Evolutionary conservation across 2,113 vertebrate species (phyloP), one percentile per base, ranked within the genome.

Genomic region (Engystomops pustulosus): DNA sequence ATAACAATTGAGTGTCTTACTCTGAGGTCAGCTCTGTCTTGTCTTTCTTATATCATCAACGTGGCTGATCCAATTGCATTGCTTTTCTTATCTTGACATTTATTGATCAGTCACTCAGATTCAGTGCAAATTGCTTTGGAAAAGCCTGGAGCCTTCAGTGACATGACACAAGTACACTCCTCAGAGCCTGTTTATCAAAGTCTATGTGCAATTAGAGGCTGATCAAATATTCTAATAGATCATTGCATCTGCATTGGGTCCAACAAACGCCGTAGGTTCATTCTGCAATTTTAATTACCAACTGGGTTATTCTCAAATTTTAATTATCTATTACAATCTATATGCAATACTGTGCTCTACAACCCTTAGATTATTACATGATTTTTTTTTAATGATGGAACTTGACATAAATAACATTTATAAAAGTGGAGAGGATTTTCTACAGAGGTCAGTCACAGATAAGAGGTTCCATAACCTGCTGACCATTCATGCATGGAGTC

Each of bases 51-150:
- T 77, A 77, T 84, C 82, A 69, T 84, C 72, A 53, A 55, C 49
- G 45, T 77, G 23, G 82, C 82, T 78, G 72, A 84, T 78, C 72
- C 72, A 78, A 77, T 84, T 77, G 55, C 74, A 84, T 84, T 78
- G 72, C 72, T 84, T 84, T 78, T 77, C 82, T 84, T 84, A 84
- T 84, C 82, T 84, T 84, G 82, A 84, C 82, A 84, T 84, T 77
- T 84, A 84, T 84, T 84, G 82, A 84, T 84, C 72, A 68, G 72
- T 65, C 72, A 67, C 72, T 84, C 82, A 84, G 82, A 84, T 84
- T 84, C 58, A 68, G 72, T 78, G 62, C 60, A 77, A 84, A 84
- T 78, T 84, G 82, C 82, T 68, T 84, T 77, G 62, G 72, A 84
- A 68, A 68, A 78, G 55, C 81, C 27, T 20, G 58, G 41, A 76